Evolutionary conservation across 2,113 vertebrate genomes (phyloP).

Genomic region (Sardina pilchardus): DNA sequence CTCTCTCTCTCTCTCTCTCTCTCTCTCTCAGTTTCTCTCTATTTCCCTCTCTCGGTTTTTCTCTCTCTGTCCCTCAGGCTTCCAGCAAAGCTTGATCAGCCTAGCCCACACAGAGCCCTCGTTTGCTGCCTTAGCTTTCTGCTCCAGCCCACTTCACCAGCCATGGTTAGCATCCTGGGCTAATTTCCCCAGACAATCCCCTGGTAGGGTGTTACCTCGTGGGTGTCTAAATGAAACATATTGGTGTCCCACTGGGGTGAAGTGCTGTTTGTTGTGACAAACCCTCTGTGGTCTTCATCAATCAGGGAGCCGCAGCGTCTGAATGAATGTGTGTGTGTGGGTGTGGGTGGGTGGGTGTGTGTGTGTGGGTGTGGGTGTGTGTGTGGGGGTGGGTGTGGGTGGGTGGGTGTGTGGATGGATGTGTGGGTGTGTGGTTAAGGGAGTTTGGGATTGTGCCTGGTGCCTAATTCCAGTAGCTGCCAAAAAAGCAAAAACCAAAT

Average conservation of each 20-base stretch:
- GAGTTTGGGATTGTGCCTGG: too few relatives aligned
- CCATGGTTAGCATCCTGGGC: conserved; percentile 79
- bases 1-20: conserved; percentile 1
- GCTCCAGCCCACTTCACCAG: background rate
- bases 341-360: too few relatives aligned
- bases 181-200: conserved; percentile 82
- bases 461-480: conserved; percentile 64
- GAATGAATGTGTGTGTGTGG: too few relatives aligned
- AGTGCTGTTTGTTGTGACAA: conserved; percentile 92
- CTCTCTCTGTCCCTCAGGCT: background rate
- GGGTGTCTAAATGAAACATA: conserved; percentile 90
- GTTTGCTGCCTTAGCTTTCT: conserved; percentile 20
- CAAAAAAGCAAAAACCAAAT: too few relatives aligned
- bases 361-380: conserved; percentile 32
- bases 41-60: background rate
- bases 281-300: conserved; percentile 93
- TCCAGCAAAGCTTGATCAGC: too few relatives aligned
- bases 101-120: conserved; percentile 17
- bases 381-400: too few relatives aligned
- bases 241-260: conserved; percentile 89
- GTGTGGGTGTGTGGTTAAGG: too few relatives aligned
- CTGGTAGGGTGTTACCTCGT: conserved; percentile 73
- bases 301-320: conserved; percentile 79
- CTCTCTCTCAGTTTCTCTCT: background rate
- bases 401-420: too few relatives aligned